These are phyloP conservation scores for Popillia japonica DNA, from an alignment of 1,140 invertebrate species.

Conservation along the genomic window DNA sequence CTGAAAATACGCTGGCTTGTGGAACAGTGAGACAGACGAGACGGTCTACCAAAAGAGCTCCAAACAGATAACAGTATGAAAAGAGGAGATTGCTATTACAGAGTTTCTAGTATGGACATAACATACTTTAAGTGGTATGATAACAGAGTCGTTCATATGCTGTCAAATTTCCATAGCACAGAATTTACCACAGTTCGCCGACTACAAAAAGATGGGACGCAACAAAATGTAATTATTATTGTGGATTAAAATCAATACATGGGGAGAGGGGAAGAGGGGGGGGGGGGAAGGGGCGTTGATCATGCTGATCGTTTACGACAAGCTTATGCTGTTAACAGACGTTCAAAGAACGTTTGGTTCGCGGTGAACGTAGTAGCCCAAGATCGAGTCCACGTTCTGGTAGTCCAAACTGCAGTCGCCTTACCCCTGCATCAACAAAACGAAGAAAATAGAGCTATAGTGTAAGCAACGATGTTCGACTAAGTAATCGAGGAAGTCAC, in stretches of 20 bases:
- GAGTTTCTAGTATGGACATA: constrained; percentile 51
- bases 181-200: constrained; percentile 49
- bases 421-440: background rate
- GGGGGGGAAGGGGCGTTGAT: constrained; percentile 52
- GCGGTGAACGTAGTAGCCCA: background rate
- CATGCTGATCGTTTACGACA: constrained; percentile 57
- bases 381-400: background rate
- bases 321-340: constrained; percentile 55
- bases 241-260: constrained; percentile 57
- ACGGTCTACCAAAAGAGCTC: constrained; percentile 52
- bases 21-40: constrained; percentile 53
- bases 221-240: constrained; percentile 48
- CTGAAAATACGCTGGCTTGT: constrained; percentile 55
- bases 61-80: constrained; percentile 55
- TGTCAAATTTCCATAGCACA: constrained; percentile 59
- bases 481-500: background rate
- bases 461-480: background rate
- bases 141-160: constrained; percentile 57
- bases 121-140: constrained; percentile 58
- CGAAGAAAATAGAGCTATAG: background rate
- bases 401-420: background rate
- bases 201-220: constrained; percentile 51
- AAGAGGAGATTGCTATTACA: constrained; percentile 55
- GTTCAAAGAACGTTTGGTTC: constrained; percentile 52
- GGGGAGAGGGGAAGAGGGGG: constrained; percentile 48